Base-by-base conservation (phyloP, 2,113 vertebrate genomes). In the Pteronura brasiliensis region DNA sequence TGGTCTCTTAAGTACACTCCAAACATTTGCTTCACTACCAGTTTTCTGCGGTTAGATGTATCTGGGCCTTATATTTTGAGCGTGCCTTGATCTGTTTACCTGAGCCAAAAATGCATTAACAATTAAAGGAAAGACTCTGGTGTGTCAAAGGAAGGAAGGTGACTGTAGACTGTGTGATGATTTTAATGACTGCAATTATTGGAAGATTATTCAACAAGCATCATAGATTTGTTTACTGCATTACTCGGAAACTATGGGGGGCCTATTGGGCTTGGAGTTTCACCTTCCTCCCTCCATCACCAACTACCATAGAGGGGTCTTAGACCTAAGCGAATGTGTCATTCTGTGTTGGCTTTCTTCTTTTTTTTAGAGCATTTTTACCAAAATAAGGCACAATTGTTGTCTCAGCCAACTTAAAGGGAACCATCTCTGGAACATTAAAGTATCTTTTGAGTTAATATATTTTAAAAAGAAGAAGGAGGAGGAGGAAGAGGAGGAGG, bases 141-240 rank as follows among this genome's bases (percentile, higher is more conserved):
- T 99, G 88, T 98, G 98, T 98, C 98, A 98, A 97, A 98, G 98
- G 99, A 98, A 98, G 97, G 98, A 98, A 99, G 99, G 99, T 99
- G 98, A 98, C 99, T 99, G 98, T 97, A 98, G 98, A 96, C 98
- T 95, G 96, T 97, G 77, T 98, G 98, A 99, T 99, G 98, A 98
- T 98, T 99, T 99, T 99, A 99, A 99, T 99, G 98, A 98, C 99
- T 98, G 98, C 98, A 98, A 98, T 99, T 99, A 99, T 98, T 98
- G 98, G 95, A 90, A 98, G 98, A 98, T 99, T 99, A 98, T 99
- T 98, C 98, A 97, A 98, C 98, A 98, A 98, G 98, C 98, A 97
- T 96, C 98, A 89, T 86, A 59, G 98, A 93, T 98, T 98, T 99
- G 98, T 98, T 99, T 98, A 98, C 97, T 98, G 98, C 98, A 96